These are phyloP conservation scores for Heliothis virescens DNA, from an alignment of 1,140 invertebrate species.

Conservation along the genomic window DNA sequence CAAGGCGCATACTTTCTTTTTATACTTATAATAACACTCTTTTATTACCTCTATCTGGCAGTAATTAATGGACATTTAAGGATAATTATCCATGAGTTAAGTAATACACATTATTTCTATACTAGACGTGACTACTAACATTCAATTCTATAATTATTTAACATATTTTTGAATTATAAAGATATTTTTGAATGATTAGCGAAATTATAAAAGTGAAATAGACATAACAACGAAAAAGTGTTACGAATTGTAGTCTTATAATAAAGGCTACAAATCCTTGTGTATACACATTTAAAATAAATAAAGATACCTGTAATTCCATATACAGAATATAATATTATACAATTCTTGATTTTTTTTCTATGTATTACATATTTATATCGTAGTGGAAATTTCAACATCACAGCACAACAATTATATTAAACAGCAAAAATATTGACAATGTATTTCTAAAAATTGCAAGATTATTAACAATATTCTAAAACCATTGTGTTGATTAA, in stretches of 20 bases:
- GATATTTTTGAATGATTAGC: no score
- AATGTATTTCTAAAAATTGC: no score
- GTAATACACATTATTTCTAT: conserved; percentile 1
- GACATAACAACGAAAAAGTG: background rate
- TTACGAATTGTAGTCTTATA: background rate
- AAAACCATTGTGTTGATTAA: no score
- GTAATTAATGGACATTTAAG: conserved; percentile 33
- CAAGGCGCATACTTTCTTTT: conserved; percentile 27
- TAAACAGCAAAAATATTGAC: background rate
- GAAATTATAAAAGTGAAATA: background rate
- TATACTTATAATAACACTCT: background rate
- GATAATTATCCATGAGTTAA: background rate
- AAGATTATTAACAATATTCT: no score
- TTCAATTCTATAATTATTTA: no score
- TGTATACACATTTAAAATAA: no score
- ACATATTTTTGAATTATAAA: no score
- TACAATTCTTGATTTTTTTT: background rate
- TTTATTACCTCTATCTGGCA: conserved; percentile 35
- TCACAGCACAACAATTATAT: conserved; percentile 14
- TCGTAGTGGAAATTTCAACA: conserved; percentile 22
- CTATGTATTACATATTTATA: no score
- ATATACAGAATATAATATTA: background rate
- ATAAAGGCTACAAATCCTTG: no score
- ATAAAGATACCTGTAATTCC: no score
- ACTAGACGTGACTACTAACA: background rate